Percentiles rank a stretch among this genome's conserved stretches.
Evolutionary conservation across 2,113 vertebrate genomes (phyloP).

Genomic region (Cinclus mexicanus): DNA sequence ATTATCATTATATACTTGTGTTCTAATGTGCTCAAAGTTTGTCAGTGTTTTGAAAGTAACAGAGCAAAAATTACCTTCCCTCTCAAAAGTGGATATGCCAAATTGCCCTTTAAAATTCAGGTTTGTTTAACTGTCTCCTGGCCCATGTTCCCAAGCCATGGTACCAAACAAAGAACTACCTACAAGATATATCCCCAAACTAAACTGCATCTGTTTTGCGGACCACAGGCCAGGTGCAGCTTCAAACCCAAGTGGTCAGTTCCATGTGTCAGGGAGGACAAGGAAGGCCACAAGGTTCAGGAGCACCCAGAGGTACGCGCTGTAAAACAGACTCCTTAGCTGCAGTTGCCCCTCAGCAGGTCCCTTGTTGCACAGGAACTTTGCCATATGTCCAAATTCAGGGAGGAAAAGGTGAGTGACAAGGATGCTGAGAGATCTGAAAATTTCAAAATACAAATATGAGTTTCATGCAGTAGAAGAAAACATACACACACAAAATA

Average conservation of each 20-base stretch:
- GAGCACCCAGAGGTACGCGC: fast-evolving
- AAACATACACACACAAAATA: not conserved
- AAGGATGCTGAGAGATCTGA: not conserved
- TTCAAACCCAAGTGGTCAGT: not conserved
- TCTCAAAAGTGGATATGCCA: not conserved
- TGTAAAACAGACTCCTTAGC: not conserved
- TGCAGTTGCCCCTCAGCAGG: not conserved
- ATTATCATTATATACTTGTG: not conserved
- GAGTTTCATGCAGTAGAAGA: not conserved
- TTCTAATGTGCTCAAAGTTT: not conserved
- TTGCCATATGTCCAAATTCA: not conserved
- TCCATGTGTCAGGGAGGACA: not conserved
- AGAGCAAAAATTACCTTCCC: not conserved
- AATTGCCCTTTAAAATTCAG: not conserved
- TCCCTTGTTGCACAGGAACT: not conserved
- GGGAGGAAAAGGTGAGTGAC: not conserved
- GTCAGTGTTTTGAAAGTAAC: not conserved
- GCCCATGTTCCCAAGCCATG: not conserved
- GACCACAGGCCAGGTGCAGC: not conserved
- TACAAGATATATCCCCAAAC: not conserved
- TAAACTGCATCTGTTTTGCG: not conserved
- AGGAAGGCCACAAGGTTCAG: not conserved
- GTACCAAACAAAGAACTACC: not conserved
- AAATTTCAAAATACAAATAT: not conserved
- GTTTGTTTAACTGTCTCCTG: fast-evolving